A percentile compares a stretch with the other conserved stretches of the same genome.
Conservation (phyloP, 2,113 vertebrate genomes). For the Cinclus mexicanus region DNA sequence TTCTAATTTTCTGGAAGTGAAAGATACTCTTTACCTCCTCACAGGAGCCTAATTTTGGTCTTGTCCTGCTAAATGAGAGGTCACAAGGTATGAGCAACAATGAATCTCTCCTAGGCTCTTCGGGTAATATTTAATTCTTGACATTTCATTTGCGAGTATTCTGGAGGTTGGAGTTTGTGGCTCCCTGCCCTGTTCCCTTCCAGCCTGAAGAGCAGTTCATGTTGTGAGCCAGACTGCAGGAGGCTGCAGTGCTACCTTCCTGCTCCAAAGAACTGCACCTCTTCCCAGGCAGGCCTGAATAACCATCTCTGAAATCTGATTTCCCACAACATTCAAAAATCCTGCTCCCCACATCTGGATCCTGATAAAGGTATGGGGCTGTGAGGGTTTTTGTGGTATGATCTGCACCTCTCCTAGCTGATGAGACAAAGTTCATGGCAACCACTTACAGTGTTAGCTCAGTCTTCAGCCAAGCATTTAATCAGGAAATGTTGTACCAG, state of each 20-base stretch:
- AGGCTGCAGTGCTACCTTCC: not conserved
- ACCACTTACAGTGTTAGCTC: not conserved
- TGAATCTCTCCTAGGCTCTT: not conserved
- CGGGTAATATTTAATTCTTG: not conserved
- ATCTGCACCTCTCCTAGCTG: not conserved
- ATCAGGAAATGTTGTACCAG: not conserved
- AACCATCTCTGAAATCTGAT: not conserved
- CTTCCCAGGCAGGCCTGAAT: not conserved
- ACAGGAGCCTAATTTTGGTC: not conserved
- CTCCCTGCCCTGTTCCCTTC: not conserved
- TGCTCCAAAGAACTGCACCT: not conserved
- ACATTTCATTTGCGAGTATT: not conserved
- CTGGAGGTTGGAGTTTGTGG: not conserved
- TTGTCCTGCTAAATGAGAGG: not conserved
- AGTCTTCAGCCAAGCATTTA: not conserved
- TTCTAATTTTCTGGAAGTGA: not conserved
- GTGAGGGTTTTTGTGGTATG: not conserved
- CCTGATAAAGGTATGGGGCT: not conserved
- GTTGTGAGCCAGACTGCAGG: not conserved
- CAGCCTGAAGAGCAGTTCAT: not conserved
- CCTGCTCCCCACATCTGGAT: not conserved
- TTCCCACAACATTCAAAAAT: not conserved
- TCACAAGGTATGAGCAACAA: not conserved
- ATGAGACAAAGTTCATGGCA: not conserved
- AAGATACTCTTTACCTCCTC: not conserved